Conservation (phyloP, 30 jellyfish, hydroid and myxozoan species). For the Sanderia malayensis region DNA sequence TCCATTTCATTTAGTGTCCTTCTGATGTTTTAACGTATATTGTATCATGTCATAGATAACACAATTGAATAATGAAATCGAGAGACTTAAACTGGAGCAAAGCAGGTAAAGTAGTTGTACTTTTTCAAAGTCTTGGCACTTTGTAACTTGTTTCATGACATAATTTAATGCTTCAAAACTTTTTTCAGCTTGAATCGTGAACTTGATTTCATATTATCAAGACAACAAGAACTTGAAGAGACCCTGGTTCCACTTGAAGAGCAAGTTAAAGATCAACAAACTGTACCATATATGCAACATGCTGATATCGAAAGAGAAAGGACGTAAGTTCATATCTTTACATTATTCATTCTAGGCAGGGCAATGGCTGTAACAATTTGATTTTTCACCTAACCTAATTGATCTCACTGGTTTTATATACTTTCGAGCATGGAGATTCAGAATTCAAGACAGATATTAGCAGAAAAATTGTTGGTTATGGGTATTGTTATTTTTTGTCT, state of each 20-base stretch:
- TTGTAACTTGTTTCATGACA: background rate
- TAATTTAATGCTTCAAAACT: no score
- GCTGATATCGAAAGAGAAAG: slow-evolving; percentile 91
- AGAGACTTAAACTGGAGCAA: slow-evolving; percentile 85
- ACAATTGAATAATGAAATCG: slow-evolving; percentile 74
- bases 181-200: slow-evolving; percentile 81
- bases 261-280: slow-evolving; percentile 75
- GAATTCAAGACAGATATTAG: no score
- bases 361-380: no score
- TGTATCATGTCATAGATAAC: slow-evolving; percentile 38
- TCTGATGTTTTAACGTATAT: background rate
- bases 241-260: slow-evolving; percentile 76
- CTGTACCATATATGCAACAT: slow-evolving; percentile 75
- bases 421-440: no score
- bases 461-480: background rate
- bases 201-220: slow-evolving; percentile 85
- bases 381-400: no score
- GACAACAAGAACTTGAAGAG: slow-evolving; percentile 94
- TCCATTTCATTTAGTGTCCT: background rate
- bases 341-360: background rate
- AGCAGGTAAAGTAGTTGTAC: slow-evolving; percentile 36
- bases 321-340: slow-evolving; percentile 49
- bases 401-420: no score
- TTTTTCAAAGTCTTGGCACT: background rate
- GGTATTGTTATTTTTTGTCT: background rate